Evolutionary conservation across 2,113 vertebrate species (phyloP), one percentile per base, ranked within the genome.

Genomic region (Zapornia atra): DNA sequence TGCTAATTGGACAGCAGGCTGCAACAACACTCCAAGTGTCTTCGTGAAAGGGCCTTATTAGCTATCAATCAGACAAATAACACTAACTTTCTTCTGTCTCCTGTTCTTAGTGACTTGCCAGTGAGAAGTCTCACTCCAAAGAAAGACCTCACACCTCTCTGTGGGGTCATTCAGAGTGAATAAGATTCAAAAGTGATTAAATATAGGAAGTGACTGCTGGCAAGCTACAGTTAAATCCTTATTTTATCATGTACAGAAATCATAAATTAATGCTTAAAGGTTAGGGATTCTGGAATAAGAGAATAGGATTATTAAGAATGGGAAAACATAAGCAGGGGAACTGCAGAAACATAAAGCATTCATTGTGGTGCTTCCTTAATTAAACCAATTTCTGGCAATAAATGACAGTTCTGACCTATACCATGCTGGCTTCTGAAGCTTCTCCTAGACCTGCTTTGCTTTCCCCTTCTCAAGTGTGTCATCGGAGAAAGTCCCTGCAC

Each of bases 101-200:
- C 72, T 94, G 57, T 70, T 82, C 88, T 90, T 61, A 89, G 61
- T 92, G 93, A 83, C 94, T 93, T 57, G 59, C 46, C 81, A 80
- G 86, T 65, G 80, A 46, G 65, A 97, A 87, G 77, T 94, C 17
- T 48, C 51, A 71, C 82, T 95, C 86, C 31, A 78, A 42, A 56
- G 66, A 95, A 81, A 94, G 92, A 97, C 70, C 94, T 98, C 96
- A 97, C 97, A 97, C 97, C 82, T 97, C 73, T 92, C 5, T 72
- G 70, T 90, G 48, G 46, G 91, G 90, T 88, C 73, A 88, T 75
- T 82, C 50, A 82, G 84, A 91, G 33, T n/a, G 90, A 91, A 54
- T 53, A 38, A 92, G 40, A 85, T 56, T 90, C 54, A 92, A 89
- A 92, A 94, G 50, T 59, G 36, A 87, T 72, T 82, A 97, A 94